These are phyloP conservation scores for Sarcophaga bullata DNA, from an alignment of 1,140 invertebrate species.

Conservation along the genomic window DNA sequence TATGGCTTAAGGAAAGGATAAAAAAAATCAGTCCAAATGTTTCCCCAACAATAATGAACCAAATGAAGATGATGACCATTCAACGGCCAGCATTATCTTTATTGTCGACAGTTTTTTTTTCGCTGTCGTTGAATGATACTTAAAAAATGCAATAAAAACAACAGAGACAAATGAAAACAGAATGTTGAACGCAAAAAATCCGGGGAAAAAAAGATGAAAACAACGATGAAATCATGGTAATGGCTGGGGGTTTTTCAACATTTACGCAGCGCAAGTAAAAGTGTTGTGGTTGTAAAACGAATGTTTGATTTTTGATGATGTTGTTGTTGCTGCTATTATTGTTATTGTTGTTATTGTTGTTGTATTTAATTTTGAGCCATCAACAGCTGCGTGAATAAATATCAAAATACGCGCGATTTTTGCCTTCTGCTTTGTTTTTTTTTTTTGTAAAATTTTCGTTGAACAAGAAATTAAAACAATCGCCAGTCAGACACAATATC, in stretches of 20 bases:
- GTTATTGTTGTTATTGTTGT: too few relatives aligned
- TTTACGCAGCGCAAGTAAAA: background rate
- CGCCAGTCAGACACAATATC: background rate
- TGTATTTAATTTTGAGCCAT: too few relatives aligned
- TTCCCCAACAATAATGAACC: background rate
- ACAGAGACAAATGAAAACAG: background rate
- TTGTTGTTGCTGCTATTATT: background rate
- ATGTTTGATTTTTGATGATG: background rate
- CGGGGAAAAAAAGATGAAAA: background rate
- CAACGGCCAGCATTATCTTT: too few relatives aligned
- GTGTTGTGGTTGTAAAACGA: background rate
- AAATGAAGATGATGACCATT: slow-evolving; percentile 3
- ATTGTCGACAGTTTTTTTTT: background rate
- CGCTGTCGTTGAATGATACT: background rate
- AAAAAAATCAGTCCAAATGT: too few relatives aligned
- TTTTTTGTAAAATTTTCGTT: too few relatives aligned
- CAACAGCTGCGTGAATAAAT: too few relatives aligned
- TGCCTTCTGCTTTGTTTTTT: too few relatives aligned
- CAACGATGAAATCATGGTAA: background rate
- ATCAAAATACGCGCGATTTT: too few relatives aligned
- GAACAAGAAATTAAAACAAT: too few relatives aligned
- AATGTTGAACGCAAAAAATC: background rate
- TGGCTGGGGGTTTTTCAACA: too few relatives aligned
- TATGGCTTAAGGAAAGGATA: too few relatives aligned
- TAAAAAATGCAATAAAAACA: background rate